Base-by-base conservation (phyloP, 2,888 invertebrate species). In the Cynaeus angustus region DNA sequence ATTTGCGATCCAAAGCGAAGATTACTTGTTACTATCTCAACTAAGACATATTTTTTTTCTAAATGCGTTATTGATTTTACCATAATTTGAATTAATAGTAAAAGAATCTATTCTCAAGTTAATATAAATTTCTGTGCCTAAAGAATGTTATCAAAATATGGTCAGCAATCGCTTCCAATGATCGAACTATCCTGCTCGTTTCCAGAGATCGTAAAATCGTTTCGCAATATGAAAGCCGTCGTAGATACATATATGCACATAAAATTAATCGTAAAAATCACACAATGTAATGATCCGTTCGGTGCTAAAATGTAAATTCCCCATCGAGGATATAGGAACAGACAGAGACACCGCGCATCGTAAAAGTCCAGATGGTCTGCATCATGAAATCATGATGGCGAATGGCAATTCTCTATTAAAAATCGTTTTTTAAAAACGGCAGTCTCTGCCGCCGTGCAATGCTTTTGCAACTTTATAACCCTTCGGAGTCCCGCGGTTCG, bases 391-490 rank as follows among this genome's bases (percentile, higher is more conserved):
- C 67, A 67, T 71, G 74, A 73, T 68, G 58, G 68, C 56, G 68
- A 68, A 55, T 48, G 62, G 59, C 65, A 53, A 72, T 67, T 70
- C 65, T 62, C 69, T 74, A 75, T 74, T 74, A 77, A 77, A 77
- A 75, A 77, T 73, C 73, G 75, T 70, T 77, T 72, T 74, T 69
- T 66, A 74, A 75, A 75, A 70, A 61, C 30, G 55, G 28, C 50
- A 50, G 33, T 12, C 37, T 53, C 41, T 28, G 38, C 53, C 53
- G 66, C 21, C 21, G 21, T 64, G 71, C 72, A 75, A 66, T 69
- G 72, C 73, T 74, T 70, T 61, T 56, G 70, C 72, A 75, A 72
- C 76, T 80, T 80, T 80, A 80, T 76, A 76, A 72, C 77, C 75
- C 77, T 76, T 77, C 55, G 66, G 77, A 74, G 78, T 72, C 41